A percentile compares a stretch with the other conserved stretches of the same genome.
Evolutionary conservation across 2,113 vertebrate genomes (phyloP).

Genomic region (Chrysochloris asiatica): DNA sequence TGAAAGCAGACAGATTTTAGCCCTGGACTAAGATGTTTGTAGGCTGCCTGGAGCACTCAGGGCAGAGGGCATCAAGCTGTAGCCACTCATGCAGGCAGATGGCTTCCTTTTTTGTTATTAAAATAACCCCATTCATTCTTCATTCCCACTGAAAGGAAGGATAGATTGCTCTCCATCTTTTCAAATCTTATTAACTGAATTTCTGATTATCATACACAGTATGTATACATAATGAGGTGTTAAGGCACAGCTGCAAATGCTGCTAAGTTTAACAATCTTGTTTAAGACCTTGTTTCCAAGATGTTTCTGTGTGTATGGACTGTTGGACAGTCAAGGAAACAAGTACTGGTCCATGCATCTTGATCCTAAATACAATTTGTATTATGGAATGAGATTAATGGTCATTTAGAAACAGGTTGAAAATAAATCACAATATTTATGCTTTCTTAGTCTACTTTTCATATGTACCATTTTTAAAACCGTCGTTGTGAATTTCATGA

Average conservation of each 20-base stretch:
- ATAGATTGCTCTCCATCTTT: constrained; percentile 30
- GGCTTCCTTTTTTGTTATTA: constrained; percentile 60
- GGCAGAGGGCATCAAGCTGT: neutral
- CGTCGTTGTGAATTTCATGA: too few relatives aligned
- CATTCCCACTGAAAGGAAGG: constrained; percentile 35
- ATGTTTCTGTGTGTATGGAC: neutral
- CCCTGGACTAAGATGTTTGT: constrained; percentile 58
- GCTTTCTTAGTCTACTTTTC: neutral
- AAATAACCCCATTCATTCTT: constrained; percentile 67
- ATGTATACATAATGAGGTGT: constrained; percentile 8
- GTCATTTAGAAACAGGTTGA: neutral
- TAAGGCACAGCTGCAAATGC: neutral
- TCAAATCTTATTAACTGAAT: constrained; percentile 72
- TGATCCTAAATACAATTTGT: neutral
- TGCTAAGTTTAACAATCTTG: constrained; percentile 67
- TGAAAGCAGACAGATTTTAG: constrained; percentile 58
- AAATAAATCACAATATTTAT: neutral
- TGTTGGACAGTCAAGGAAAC: neutral
- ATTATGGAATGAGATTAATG: constrained; percentile 5
- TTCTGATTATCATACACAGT: constrained; percentile 73
- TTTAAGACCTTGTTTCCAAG: neutral
- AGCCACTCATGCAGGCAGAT: constrained; percentile 38
- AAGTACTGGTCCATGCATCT: neutral
- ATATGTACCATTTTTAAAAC: neutral
- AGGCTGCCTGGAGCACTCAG: neutral